Evolutionary conservation across 2,888 invertebrate species (phyloP).

Genomic region (Macaria notata): DNA sequence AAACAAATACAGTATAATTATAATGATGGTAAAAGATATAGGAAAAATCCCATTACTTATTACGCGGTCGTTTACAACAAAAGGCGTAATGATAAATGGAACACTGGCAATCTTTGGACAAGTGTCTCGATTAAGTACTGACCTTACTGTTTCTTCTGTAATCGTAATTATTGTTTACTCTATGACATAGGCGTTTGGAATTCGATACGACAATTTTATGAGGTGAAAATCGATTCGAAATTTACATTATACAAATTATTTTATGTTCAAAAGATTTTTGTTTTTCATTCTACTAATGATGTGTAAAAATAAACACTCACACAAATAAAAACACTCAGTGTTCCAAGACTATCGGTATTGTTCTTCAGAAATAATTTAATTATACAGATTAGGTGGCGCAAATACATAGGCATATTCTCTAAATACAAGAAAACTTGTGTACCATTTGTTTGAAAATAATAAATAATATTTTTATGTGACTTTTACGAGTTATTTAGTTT

Average conservation of each 20-base stretch:
- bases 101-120: constrained; percentile 43
- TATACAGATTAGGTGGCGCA: background rate
- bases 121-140: constrained; percentile 33
- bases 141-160: background rate
- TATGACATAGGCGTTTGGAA: no score
- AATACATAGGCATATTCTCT: background rate
- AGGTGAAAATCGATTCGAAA: no score
- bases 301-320: no score
- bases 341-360: no score
- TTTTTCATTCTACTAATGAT: no score
- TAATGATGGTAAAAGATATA: constrained; percentile 1
- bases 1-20: constrained; percentile 11
- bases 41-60: constrained; percentile 10
- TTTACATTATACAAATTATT: no score
- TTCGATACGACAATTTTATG: no score
- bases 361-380: no score
- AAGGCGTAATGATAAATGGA: constrained; percentile 49
- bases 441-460: constrained; percentile 8
- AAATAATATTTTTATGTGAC: constrained; percentile 27
- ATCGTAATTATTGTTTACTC: background rate
- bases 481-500: constrained; percentile 16
- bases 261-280: no score
- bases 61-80: constrained; percentile 38
- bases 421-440: constrained; percentile 1
- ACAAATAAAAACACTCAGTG: no score